Evolutionary conservation across 2,113 vertebrate genomes (phyloP), one percentile per base, ranked within the genome.

Genomic region (Pomatorhinus ruficollis): DNA sequence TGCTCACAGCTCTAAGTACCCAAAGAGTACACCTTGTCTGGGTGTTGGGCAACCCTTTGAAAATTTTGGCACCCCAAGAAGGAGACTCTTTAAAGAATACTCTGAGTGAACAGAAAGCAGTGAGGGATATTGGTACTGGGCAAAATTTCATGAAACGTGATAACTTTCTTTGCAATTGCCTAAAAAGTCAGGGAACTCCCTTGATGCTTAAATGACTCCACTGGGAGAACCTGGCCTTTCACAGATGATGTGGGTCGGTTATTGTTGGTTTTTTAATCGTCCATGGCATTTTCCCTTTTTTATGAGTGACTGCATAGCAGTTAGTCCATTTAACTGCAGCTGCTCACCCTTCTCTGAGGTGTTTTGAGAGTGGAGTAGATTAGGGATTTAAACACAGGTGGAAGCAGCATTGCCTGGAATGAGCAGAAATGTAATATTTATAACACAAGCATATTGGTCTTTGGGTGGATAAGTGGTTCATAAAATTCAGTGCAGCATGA

Each of bases 401-500:
- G 89, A 76, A 80, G 54, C 88, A 93, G 56, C 82, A 47, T 78
- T 95, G 54, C 90, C 82, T 88, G 88, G 57, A 94, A 91, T 64
- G 88, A 87, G 75, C 49, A 94, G 85, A 94, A 95, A 71, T 91
- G 80, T 86, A 93, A 89, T 95, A 87, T 95, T 97, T 98, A 93
- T 95, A 66, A 96, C 83, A 90, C 79, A 89, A 91, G 74, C 35
- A 95, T 88, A 59, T 94, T 97, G 82, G 95, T 54, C 90, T 85
- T 95, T 94, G 40, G 76, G 74, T 90, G 83, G 54, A 80, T 92
- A 94, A 97, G 78, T 49, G 80, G 70, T 94, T 92, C 86, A 91
- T 95, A 97, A 97, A 96, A 95, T 95, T 42, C 87, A 95, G 60
- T 86, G 71, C 77, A 94, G 92, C 87, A 95, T 94, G 94, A 96